Base-by-base conservation (phyloP, 2,113 vertebrate genomes). In the Tichodroma muraria region DNA sequence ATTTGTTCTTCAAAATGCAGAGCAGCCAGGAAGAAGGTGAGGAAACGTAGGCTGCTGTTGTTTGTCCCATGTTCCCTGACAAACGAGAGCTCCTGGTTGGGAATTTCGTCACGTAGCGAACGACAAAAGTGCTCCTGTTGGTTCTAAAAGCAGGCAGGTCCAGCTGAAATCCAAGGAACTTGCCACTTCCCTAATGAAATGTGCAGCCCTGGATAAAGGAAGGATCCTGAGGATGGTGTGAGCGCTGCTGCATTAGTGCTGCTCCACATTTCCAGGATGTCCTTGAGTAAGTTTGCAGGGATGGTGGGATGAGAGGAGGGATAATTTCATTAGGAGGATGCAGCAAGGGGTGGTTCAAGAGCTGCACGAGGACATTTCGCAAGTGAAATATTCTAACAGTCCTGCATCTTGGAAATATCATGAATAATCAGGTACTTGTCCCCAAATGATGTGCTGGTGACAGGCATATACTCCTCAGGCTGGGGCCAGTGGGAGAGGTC, bases 91-190 rank as follows among this genome's bases (percentile, higher is more conserved):
- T 73, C 23, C 72, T 31, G 44, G 28, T 37, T 27, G 45, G 79
- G 37, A 42, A 28, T 65, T 76, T 30, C 7, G 4, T 52, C 22
- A 4, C 0, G 0, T 2, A 28, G 42, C 47, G 68, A 31, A 21
- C 0, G 37, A 24, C 28, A 22, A 13, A 10, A 25, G 5, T 2
- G 18, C 28, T 54, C 9, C 57, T 27, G 5, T 40, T 13, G 4
- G 37, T 42, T 71, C 44, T 31, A 15, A 64, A 18, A 13, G 53
- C 19, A 4, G 15, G 7, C 12, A 22, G 31, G 30, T 61, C 42
- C 23, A 20, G 66, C 52, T 75, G 83, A 42, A 79, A 38, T 33
- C 13, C n/a, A 15, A 13, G 49, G 2, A 16, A 49, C 33, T 24
- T 7, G 30, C 3, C 33, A 5, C 15, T 22, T 61, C 17, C 73